These are phyloP conservation scores for Hydrotaea cyrtoneurina DNA, from an alignment of 2,888 invertebrate genomes.

Conservation along the genomic window DNA sequence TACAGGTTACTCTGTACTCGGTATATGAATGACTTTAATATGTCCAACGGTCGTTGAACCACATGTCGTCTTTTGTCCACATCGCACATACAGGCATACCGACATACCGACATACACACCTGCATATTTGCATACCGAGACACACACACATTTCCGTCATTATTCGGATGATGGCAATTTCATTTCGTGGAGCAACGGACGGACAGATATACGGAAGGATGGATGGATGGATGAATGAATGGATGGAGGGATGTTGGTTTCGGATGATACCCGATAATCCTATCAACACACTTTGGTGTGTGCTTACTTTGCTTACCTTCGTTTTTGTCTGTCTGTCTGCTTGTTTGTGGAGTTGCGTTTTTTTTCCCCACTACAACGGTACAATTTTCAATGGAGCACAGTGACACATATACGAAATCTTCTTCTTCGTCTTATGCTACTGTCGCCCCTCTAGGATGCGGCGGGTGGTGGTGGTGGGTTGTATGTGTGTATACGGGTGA, in stretches of 20 bases:
- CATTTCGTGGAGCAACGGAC: background rate
- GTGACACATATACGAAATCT: slow-evolving; percentile 32
- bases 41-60: slow-evolving; percentile 72
- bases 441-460: background rate
- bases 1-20: background rate
- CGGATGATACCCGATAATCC: slow-evolving; percentile 15
- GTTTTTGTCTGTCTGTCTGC: background rate
- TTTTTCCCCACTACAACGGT: slow-evolving; percentile 17
- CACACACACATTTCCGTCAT: slow-evolving; percentile 72
- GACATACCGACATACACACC: slow-evolving; percentile 68
- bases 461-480: background rate
- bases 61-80: slow-evolving; percentile 55
- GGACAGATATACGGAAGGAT: background rate
- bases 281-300: background rate
- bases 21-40: slow-evolving; percentile 24
- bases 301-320: slow-evolving; percentile 12
- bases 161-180: background rate
- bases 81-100: slow-evolving; percentile 31
- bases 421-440: background rate
- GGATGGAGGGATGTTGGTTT: too few species aligned
- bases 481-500: slow-evolving; percentile 17
- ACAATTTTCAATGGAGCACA: slow-evolving; percentile 30
- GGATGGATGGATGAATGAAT: background rate
- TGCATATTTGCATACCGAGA: slow-evolving; percentile 63
- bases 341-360: background rate